Evolutionary conservation across 2,888 invertebrate species (phyloP).

Genomic region (Argyra leucocephala): DNA sequence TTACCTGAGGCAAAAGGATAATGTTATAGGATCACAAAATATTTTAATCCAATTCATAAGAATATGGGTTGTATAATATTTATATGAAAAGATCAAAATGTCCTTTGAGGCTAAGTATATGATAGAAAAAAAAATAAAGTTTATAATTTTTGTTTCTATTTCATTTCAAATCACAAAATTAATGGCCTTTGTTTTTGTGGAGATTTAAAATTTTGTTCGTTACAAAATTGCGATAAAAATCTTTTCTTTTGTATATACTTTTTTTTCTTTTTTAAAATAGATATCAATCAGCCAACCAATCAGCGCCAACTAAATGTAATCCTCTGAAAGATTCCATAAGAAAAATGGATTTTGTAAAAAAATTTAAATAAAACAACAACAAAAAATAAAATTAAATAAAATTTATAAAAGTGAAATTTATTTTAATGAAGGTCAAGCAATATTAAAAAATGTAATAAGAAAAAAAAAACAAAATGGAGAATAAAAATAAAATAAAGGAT

Average conservation of each 20-base stretch:
- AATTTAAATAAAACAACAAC: neutral
- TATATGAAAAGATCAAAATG: no score
- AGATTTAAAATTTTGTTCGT: neutral
- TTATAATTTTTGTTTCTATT: neutral
- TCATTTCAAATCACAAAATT: neutral
- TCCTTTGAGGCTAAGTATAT: neutral
- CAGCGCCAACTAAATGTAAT: neutral
- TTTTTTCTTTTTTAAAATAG: no score
- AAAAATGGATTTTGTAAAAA: constrained; percentile 1
- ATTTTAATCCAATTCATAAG: no score
- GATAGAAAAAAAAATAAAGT: neutral
- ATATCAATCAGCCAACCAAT: neutral
- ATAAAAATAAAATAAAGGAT: neutral
- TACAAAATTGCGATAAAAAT: neutral
- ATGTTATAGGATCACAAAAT: no score
- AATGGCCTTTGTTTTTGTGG: neutral
- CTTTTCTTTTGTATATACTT: neutral
- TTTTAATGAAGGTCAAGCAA: neutral
- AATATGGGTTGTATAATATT: no score
- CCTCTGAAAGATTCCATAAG: neutral
- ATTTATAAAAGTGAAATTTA: neutral
- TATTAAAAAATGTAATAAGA: neutral
- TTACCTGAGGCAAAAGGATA: no score
- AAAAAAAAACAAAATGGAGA: neutral
- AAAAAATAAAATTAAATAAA: neutral